Base-by-base conservation (phyloP, 2,797 vertebrate species). In the Tokudaia tokunoshimensis region DNA sequence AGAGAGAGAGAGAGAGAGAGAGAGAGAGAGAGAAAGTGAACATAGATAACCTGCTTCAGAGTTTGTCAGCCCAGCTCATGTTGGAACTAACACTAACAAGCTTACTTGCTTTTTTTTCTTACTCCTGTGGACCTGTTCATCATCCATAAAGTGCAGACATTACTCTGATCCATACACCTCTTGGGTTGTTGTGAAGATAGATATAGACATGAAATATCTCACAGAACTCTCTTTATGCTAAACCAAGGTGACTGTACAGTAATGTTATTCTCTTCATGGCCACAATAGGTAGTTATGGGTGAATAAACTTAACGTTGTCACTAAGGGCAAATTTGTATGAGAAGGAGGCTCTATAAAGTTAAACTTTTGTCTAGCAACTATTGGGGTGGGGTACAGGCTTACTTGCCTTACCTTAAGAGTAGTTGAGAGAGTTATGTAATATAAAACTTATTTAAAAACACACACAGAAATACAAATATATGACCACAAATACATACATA, bases 61-160 rank as follows among this genome's bases (percentile, higher is more conserved):
- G 79, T 92, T 94, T 76, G 41, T 93, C 84, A 95, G 47, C 84
- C 47, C 90, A 92, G 44, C 89, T 94, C 76, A 88, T n/a, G 31
- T 86, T 93, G 63, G 75, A 72, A 61, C 8, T 26, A 79, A 92
- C 41, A 93, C 80, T 96, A 92, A 34, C 20, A 89, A 65, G 50
- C 29, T 76, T 93, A 61, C 41, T 57, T 92, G 78, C 91, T 94
- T 55, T 82, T 97, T 63, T 63, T 72, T 52, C 81, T 96, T 82
- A 78, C 19, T 41, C 78, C 20, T 97, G 52, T 94, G 52, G 50
- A 92, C 84, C 41, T 93, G 59, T 94, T 96, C 44, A 57, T 94
- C n/a, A 92, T 82, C 50, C 47, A 86, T 80, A 84, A 85, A 91
- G 92, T 92, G 22, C 19, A 89, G 74, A 87, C 44, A 96, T 55